Evolutionary conservation across 2,888 invertebrate genomes (phyloP).

Genomic region (Hydriomena furcata): DNA sequence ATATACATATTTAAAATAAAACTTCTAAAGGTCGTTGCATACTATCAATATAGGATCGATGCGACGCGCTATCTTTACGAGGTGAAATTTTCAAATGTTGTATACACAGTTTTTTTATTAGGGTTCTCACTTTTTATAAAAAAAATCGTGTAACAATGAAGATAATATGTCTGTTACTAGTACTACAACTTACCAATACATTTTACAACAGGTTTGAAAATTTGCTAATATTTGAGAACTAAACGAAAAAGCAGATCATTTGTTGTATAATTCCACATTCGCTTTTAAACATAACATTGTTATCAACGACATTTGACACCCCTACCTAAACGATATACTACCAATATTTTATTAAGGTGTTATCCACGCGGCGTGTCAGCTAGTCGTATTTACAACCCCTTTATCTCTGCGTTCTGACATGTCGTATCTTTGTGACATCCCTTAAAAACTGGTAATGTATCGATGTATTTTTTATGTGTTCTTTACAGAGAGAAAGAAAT

Average conservation of each 20-base stretch:
- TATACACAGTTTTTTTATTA: not conserved
- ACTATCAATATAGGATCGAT: not conserved
- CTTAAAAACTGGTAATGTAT: slow-evolving; percentile 14
- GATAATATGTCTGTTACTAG: too few relatives aligned
- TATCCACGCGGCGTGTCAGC: slow-evolving; percentile 12
- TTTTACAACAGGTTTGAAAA: too few relatives aligned
- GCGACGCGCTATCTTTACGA: slow-evolving; percentile 26
- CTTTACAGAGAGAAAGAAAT: slow-evolving; percentile 7
- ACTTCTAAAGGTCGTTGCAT: slow-evolving; percentile 18
- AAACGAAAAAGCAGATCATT: too few relatives aligned
- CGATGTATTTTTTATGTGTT: slow-evolving; percentile 17
- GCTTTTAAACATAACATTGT: not conserved
- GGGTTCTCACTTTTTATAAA: slow-evolving; percentile 12
- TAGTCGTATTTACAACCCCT: slow-evolving; percentile 14
- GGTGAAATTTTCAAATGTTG: slow-evolving; percentile 15
- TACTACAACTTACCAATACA: too few relatives aligned
- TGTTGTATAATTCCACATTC: too few relatives aligned
- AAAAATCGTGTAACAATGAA: too few relatives aligned
- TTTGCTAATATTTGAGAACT: too few relatives aligned
- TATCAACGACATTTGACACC: not conserved
- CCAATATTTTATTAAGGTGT: slow-evolving; percentile 21
- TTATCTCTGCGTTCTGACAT: slow-evolving; percentile 17
- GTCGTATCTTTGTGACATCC: slow-evolving; percentile 19
- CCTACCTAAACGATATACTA: slow-evolving; percentile 8
- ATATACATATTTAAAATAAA: slow-evolving; percentile 10